A percentile compares a stretch with the other conserved stretches of the same genome.
Evolutionary conservation across 2,797 vertebrate species (phyloP).

Genomic region (Danionella dracula): DNA sequence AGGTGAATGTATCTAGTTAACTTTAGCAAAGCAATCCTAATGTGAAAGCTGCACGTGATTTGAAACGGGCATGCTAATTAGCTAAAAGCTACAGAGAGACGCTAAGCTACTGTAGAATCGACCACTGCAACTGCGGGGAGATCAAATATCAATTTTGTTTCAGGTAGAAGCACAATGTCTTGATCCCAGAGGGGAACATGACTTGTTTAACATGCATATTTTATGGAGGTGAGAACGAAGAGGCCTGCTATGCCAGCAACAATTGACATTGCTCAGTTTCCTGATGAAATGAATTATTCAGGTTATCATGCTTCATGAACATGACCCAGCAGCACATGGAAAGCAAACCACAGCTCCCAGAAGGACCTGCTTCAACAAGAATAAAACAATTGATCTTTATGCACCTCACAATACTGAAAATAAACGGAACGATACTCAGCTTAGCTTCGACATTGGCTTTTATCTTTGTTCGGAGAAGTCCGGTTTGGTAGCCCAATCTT

Average conservation of each 20-base stretch:
- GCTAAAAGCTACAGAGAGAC: conserved; percentile 12
- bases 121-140: conserved; percentile 4
- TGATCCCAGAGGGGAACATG: conserved; percentile 53
- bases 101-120: background rate
- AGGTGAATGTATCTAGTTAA: too few relatives aligned
- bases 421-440: background rate
- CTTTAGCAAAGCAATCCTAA: background rate
- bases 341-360: conserved; percentile 27
- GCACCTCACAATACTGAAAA: background rate
- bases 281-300: conserved; percentile 61
- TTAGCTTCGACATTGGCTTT: background rate
- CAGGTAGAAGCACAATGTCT: conserved; percentile 50
- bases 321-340: conserved; percentile 59
- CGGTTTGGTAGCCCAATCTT: background rate
- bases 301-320: conserved; percentile 42
- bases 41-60: background rate
- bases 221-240: conserved; percentile 52
- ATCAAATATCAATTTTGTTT: conserved; percentile 32
- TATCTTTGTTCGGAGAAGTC: background rate
- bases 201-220: conserved; percentile 62
- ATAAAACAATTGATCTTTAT: conserved; percentile 9
- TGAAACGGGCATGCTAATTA: background rate
- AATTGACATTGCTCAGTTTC: conserved; percentile 46
- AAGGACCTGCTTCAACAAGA: conserved; percentile 35
- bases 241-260: conserved; percentile 19